Base-by-base conservation (phyloP, 1,140 invertebrate species). In the Probaryconus sp. region DNA sequence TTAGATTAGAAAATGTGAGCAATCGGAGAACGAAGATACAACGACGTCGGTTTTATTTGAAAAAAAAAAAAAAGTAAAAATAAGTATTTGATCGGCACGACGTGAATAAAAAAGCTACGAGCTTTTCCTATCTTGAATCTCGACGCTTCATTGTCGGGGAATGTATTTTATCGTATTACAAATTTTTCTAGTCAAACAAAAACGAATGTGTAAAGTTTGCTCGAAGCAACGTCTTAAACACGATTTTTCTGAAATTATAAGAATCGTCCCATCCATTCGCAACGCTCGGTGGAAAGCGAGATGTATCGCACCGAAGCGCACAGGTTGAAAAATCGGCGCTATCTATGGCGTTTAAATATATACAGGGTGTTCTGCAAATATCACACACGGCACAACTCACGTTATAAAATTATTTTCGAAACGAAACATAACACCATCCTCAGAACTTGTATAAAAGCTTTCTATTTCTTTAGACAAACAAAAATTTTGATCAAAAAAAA, bases 91-190 rank as follows among this genome's bases (percentile, higher is more conserved):
- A n/a, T n/a, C n/a, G n/a, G n/a, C n/a, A n/a, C n/a, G n/a, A n/a
- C n/a, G n/a, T n/a, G n/a, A n/a, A n/a, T n/a, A 43, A 70, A 68
- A 64, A 53, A 67, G 33, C 43, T 40, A 38, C 58, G 65, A 47
- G 58, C 68, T 67, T 64, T 53, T 64, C 45, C 17, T 69, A 69
- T 69, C 65, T 69, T 5, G n/a, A 16, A 69, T 69, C 65, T 69
- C 31, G 53, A 18, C 45, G 58, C 65, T 60, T 58, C 55, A 69
- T 69, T 69, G 65, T 60, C 65, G 65, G 30, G 42, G 65, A 58
- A 68, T 67, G 53, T 28, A 51, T 58, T 68, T 68, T 58, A 68
- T 68, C 64, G 43, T 68, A 68, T 50, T 68, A 58, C 26, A 26
- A 38, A 68, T 68, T 68, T 68, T 68, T 68, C 30, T 43, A 0